A percentile compares a stretch with the other conserved stretches of the same genome.
Conservation (phyloP, 2,888 invertebrate genomes). For the Caenorhabditis panamensis region DNA sequence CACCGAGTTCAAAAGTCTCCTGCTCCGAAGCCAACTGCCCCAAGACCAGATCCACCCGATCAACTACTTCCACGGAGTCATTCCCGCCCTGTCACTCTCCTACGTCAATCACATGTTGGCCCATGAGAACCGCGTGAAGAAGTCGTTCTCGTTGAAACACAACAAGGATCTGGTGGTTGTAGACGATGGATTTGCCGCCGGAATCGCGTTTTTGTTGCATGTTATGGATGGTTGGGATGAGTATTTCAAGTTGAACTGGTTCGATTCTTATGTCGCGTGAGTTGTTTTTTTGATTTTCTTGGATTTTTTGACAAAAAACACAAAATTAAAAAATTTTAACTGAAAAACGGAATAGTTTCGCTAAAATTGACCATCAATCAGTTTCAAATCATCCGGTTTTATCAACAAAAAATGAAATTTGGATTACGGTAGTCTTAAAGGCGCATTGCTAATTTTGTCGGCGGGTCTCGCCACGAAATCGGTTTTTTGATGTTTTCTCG, state of each 20-base stretch:
- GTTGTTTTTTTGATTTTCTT: neutral
- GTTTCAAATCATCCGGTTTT: neutral
- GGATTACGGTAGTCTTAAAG: too few species aligned
- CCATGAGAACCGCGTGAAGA: slow-evolving; percentile 93
- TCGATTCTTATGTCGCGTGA: slow-evolving; percentile 20
- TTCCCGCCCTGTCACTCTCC: slow-evolving; percentile 93
- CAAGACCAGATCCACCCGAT: slow-evolving; percentile 82
- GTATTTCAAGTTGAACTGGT: slow-evolving; percentile 37
- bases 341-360: too few species aligned
- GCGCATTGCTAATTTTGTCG: too few species aligned
- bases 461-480: too few species aligned
- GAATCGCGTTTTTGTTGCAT: slow-evolving; percentile 81
- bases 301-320: slow-evolving; percentile 82
- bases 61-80: slow-evolving; percentile 92
- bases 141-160: slow-evolving; percentile 86
- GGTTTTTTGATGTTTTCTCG: too few species aligned
- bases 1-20: slow-evolving; percentile 87
- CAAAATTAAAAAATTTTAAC: slow-evolving; percentile 6
- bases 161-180: slow-evolving; percentile 90
- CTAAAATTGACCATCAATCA: too few species aligned
- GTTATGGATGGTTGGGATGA: slow-evolving; percentile 28
- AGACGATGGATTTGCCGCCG: slow-evolving; percentile 98
- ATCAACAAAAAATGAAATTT: too few species aligned
- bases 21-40: slow-evolving; percentile 81
- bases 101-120: slow-evolving; percentile 94